phyloP scores from a whole-genome alignment of 2,113 vertebrate genomes.

The Carassius gibelio region DNA sequence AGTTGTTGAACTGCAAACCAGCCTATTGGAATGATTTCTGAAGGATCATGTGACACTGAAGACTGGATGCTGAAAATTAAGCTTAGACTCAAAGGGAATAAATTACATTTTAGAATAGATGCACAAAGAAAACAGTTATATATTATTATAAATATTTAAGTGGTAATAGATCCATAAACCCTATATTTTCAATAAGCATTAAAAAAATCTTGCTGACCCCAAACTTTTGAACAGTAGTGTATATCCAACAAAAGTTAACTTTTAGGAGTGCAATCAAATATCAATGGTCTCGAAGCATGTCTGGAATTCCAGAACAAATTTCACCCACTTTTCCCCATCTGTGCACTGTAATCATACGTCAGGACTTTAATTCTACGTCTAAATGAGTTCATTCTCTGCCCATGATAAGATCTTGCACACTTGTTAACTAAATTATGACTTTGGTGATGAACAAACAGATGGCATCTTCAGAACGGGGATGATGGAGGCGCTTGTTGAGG shows the following conservation, averaged over 20 bases:
- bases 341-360: neutral
- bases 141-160: too few relatives aligned
- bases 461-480: neutral
- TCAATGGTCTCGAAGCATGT: neutral
- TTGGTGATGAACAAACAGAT: conserved; percentile 36
- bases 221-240: neutral
- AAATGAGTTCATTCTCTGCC: conserved; percentile 33
- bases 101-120: too few relatives aligned
- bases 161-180: too few relatives aligned
- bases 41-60: too few relatives aligned
- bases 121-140: too few relatives aligned
- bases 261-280: neutral
- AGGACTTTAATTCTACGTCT: conserved; percentile 31
- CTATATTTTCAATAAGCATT: neutral
- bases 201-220: neutral
- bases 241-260: neutral
- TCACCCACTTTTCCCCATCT: conserved; percentile 6
- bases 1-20: too few relatives aligned
- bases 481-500: neutral
- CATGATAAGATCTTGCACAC: conserved; percentile 29
- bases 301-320: neutral
- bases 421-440: conserved; percentile 26
- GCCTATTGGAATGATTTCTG: too few relatives aligned
- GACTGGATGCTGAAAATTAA: too few relatives aligned
- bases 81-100: too few relatives aligned